These are phyloP conservation scores for Ceratina australensis DNA, from an alignment of 1,140 invertebrate species.

Conservation along the genomic window DNA sequence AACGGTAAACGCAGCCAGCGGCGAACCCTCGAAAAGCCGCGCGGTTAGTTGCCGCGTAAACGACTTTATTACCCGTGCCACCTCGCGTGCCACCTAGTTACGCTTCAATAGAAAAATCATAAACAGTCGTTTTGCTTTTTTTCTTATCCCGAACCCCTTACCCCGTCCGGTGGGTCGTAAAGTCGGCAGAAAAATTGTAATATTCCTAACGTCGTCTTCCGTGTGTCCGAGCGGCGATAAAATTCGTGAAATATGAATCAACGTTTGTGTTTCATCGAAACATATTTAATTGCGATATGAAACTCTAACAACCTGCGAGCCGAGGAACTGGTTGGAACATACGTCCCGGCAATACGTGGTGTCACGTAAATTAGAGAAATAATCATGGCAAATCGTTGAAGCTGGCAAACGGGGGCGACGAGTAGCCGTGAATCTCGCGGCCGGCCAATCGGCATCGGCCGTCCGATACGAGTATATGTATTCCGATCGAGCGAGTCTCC, in stretches of 20 bases:
- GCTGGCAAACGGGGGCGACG: not conserved
- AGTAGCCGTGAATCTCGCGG: not conserved
- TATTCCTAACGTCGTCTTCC: no score
- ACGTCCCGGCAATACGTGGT: not conserved
- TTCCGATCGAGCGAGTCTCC: conserved; percentile 1
- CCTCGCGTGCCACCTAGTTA: conserved; percentile 74
- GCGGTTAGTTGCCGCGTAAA: conserved; percentile 77
- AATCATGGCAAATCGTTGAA: conserved; percentile 8
- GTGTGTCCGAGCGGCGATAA: no score
- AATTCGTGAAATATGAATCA: not conserved
- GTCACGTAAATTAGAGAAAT: conserved; percentile 20
- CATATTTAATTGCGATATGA: conserved; percentile 13
- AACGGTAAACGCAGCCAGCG: conserved; percentile 73
- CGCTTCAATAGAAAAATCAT: conserved; percentile 77
- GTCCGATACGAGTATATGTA: not conserved
- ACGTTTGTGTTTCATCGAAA: not conserved
- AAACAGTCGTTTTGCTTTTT: conserved; percentile 66
- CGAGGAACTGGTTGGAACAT: not conserved
- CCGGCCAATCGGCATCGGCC: conserved; percentile 1
- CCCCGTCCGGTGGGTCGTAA: not conserved
- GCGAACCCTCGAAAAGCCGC: conserved; percentile 55
- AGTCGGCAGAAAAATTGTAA: no score
- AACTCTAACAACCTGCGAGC: conserved; percentile 13
- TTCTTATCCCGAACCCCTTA: conserved; percentile 8
- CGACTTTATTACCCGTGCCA: conserved; percentile 74